Evolutionary conservation across 2,797 vertebrate species (phyloP).

Genomic region (Propithecus perrieri): DNA sequence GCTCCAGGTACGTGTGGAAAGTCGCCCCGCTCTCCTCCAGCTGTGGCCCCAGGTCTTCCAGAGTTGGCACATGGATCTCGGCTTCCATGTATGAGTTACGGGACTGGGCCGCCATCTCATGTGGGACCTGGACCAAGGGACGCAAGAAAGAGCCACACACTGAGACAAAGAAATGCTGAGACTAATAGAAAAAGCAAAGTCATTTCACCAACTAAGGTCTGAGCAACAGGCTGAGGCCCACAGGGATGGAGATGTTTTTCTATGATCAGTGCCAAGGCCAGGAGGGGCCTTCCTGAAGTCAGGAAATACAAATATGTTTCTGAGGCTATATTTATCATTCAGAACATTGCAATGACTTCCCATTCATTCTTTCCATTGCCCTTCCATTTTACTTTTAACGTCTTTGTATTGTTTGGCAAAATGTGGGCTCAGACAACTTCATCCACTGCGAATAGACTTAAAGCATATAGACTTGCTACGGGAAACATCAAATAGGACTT

Average conservation of each 20-base stretch:
- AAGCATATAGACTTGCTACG: neutral
- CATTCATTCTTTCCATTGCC: neutral
- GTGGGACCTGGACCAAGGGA: conserved; percentile 90
- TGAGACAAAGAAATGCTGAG: neutral
- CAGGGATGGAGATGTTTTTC: neutral
- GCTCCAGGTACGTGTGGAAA: conserved; percentile 91
- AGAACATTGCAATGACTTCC: neutral
- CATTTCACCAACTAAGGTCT: neutral
- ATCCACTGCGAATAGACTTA: neutral
- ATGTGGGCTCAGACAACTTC: neutral
- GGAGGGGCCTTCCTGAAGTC: neutral
- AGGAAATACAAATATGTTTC: neutral
- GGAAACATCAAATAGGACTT: neutral
- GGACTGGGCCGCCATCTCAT: conserved; percentile 96
- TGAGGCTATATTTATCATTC: conserved; percentile 4
- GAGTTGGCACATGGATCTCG: conserved; percentile 91
- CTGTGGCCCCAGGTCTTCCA: conserved; percentile 93
- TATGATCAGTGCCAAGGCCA: neutral
- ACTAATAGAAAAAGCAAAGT: neutral
- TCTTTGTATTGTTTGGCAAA: conserved; percentile 51
- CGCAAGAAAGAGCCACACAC: neutral
- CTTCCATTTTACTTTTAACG: conserved; percentile 25
- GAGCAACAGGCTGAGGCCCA: fast-evolving
- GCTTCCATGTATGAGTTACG: conserved; percentile 95
- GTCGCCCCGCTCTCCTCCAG: conserved; percentile 91